Base-by-base conservation (phyloP, 2,113 vertebrate genomes). In the Antechinus flavipes region DNA sequence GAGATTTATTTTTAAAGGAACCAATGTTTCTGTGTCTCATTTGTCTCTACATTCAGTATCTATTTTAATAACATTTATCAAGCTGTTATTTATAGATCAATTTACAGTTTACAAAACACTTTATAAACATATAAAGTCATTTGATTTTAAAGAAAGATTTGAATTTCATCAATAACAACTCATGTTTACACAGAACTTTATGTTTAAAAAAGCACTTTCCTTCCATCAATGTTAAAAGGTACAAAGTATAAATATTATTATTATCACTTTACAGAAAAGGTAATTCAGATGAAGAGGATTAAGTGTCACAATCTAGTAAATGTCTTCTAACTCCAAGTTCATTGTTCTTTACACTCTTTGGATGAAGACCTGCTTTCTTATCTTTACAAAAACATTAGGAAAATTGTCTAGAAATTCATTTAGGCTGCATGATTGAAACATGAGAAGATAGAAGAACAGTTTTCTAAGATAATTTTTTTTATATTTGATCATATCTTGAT, bases 81-180 rank as follows among this genome's bases (percentile, higher is more conserved):
- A 42, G 35, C 68, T 84, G 35, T 12, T 76, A 84, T 84, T 84
- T 84, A 42, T 76, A n/a, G 42, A 42, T 23, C n/a, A 84, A 84
- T 84, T 84, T 84, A 84, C 68, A 84, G 68, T 84, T 84, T 84
- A 84, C n/a, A 84, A 84, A 84, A 42, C 68, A 84, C n/a, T 84
- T 84, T 42, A 84, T 42, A 76, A 76, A 76, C 7, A 84, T 84
- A 8, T 84, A 84, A 76, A 42, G 42, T 42, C 35, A 22, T 84
- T 84, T 23, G 7, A 84, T 42, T 84, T 84, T 42, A 84, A 16
- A 42, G 19, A 76, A 35, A 76, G 68, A 76, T 84, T 42, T 42
- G 16, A 84, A 84, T 84, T 42, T 84, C 23, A 42, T 84, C 68
- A 84, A 42, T 22, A 68, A 14, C n/a, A 56, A 3, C 24, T 84